Percentiles rank a stretch among this genome's conserved stretches.
These are phyloP conservation scores for Knipowitschia caucasica DNA, from an alignment of 2,797 vertebrate species.

Conservation along the genomic window DNA sequence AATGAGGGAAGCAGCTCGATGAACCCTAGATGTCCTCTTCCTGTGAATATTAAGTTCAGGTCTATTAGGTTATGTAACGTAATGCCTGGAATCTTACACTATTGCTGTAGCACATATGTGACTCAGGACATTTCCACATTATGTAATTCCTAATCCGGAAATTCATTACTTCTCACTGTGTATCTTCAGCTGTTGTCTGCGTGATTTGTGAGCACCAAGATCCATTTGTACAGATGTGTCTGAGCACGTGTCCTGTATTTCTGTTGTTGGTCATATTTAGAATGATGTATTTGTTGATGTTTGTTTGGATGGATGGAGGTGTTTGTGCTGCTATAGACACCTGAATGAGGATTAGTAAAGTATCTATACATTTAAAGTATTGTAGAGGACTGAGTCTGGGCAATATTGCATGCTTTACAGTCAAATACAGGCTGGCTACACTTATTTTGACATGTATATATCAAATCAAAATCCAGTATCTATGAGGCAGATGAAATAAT, in stretches of 20 bases:
- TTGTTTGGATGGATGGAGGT: too few relatives aligned
- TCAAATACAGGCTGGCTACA: neutral
- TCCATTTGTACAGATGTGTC: too few relatives aligned
- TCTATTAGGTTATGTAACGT: neutral
- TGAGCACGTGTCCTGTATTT: too few relatives aligned
- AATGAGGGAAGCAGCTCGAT: neutral
- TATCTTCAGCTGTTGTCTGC: neutral
- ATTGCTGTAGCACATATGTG: neutral
- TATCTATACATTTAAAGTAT: too few relatives aligned
- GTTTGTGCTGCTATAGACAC: too few relatives aligned
- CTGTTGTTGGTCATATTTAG: too few relatives aligned
- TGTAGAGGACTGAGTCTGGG: too few relatives aligned
- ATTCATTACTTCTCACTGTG: neutral
- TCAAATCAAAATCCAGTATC: neutral
- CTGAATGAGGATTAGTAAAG: too few relatives aligned
- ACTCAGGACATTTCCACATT: neutral
- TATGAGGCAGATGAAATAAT: too few relatives aligned
- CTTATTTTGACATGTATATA: neutral
- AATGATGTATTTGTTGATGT: too few relatives aligned
- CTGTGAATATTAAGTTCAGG: neutral
- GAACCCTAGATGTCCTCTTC: neutral
- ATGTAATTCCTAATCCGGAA: constrained; percentile 6
- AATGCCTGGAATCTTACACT: neutral
- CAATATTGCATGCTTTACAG: too few relatives aligned
- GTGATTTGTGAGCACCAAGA: neutral